Base-by-base conservation (phyloP, 2,888 invertebrate species). In the Eilema sororculum region DNA sequence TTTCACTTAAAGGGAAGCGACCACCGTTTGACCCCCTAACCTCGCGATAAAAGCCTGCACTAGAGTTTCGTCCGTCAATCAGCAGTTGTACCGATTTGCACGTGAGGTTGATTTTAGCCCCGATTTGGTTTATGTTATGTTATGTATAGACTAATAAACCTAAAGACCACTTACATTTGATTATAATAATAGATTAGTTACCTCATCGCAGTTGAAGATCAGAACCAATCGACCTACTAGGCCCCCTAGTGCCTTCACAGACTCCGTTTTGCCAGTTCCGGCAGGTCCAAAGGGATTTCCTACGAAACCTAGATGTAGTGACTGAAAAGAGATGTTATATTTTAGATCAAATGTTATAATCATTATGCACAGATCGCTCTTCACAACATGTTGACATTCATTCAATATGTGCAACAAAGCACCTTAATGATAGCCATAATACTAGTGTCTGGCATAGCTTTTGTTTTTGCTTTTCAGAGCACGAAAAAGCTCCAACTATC, bases 221-320 rank as follows among this genome's bases (percentile, higher is more conserved):
- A 99, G 93, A n/a, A 99, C 98, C 84, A 99, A 97, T 68, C 99
- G 96, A 0, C 99, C 99, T 79, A 99, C 96, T 80, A 99, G 96
- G 6, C 97, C 96, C 0, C 98, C 99, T 9, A 99, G 95, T 0
- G 99, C 99, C 95, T 99, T 99, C 0, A 99, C 99, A 28, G 99
- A 99, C 92, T 99, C 99, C 0, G 99, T 99, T 95, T 99, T 99
- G 0, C 99, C 99, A 0, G 99, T 99, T 69, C 99, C 99, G 25
- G 99, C 99, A 1, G 99, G 99, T 0, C 99, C 99, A 85, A 99
- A 99, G 0, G 99, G 99, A 95, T 99, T 99, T 12, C 99, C 99
- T 71, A 99, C 99, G 80, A 99, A 96, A 0, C 99, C 99, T 92
- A 99, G 97, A 86, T 98, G 97, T 96, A 99, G 97, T 3, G 99